Percentiles rank a stretch among this genome's conserved stretches.
These are phyloP conservation scores for Brenthis ino DNA, from an alignment of 2,888 invertebrate species.

Conservation along the genomic window DNA sequence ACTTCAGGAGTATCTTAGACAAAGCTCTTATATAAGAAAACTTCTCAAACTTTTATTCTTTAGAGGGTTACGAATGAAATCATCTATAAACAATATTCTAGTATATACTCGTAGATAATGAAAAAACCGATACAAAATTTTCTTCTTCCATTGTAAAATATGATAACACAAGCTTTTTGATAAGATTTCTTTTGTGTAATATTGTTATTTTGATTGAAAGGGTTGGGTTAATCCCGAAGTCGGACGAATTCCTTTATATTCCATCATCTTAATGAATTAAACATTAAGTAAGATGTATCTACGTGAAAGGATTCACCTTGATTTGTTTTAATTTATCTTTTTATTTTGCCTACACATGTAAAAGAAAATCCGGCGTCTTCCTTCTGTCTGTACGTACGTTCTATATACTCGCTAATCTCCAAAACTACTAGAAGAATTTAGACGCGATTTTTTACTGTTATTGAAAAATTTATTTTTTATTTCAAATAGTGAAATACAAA, in stretches of 20 bases:
- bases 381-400: too few relatives aligned
- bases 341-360: too few relatives aligned
- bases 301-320: too few relatives aligned
- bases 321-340: too few relatives aligned
- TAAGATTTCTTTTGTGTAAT: conserved; percentile 27
- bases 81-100: neutral
- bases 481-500: too few relatives aligned
- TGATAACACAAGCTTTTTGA: conserved; percentile 13
- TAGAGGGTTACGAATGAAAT: neutral
- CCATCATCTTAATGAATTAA: conserved; percentile 25
- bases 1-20: too few relatives aligned
- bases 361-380: too few relatives aligned
- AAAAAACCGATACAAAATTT: neutral
- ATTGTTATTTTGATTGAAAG: conserved; percentile 38
- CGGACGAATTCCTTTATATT: conserved; percentile 33
- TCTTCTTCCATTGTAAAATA: conserved; percentile 4
- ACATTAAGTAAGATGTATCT: neutral
- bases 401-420: too few relatives aligned
- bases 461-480: too few relatives aligned
- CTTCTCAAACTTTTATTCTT: neutral
- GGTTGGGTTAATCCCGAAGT: conserved; percentile 29
- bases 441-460: too few relatives aligned
- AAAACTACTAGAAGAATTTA: too few relatives aligned
- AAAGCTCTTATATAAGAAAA: neutral
- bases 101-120: neutral